A percentile compares a stretch with the other conserved stretches of the same genome.
Evolutionary conservation across 2,888 invertebrate species (phyloP).

Genomic region (Hypena proboscidalis): DNA sequence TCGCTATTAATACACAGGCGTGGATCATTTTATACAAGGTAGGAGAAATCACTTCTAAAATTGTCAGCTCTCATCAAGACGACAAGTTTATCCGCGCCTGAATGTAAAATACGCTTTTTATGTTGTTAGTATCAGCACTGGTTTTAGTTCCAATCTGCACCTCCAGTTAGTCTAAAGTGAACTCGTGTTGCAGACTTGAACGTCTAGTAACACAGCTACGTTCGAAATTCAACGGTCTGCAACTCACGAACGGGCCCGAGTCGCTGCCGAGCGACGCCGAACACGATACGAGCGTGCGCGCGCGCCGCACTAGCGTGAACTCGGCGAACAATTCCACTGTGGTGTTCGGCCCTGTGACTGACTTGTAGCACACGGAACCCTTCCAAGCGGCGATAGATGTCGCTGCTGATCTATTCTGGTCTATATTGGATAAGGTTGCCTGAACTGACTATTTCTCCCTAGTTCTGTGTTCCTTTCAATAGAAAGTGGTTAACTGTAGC

Average conservation of each 20-base stretch:
- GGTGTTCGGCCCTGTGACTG: conserved; percentile 87
- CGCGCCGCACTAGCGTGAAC: conserved; percentile 67
- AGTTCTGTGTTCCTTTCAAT: conserved; percentile 11
- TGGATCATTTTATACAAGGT: too few relatives aligned
- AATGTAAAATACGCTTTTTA: too few relatives aligned
- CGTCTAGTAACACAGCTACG: conserved; percentile 84
- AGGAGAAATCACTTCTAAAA: too few relatives aligned
- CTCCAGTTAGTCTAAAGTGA: conserved; percentile 50
- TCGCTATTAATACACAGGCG: conserved; percentile 17
- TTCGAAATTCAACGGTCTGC: conserved; percentile 77
- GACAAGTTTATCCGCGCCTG: too few relatives aligned
- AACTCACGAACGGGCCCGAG: conserved; percentile 72
- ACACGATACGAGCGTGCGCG: conserved; percentile 63
- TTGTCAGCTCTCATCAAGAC: too few relatives aligned
- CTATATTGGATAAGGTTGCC: conserved; percentile 54
- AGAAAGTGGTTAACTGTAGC: background rate
- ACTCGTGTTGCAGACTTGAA: conserved; percentile 82
- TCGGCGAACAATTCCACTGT: conserved; percentile 74
- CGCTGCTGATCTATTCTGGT: conserved; percentile 65
- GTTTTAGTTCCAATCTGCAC: conserved; percentile 20
- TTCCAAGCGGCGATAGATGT: conserved; percentile 54
- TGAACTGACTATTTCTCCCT: conserved; percentile 30
- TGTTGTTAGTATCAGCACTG: conserved; percentile 6
- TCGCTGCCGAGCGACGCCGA: conserved; percentile 77
- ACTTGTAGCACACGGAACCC: conserved; percentile 79